Base-by-base conservation (phyloP, 1,140 invertebrate genomes). In the Heliconius congener region DNA sequence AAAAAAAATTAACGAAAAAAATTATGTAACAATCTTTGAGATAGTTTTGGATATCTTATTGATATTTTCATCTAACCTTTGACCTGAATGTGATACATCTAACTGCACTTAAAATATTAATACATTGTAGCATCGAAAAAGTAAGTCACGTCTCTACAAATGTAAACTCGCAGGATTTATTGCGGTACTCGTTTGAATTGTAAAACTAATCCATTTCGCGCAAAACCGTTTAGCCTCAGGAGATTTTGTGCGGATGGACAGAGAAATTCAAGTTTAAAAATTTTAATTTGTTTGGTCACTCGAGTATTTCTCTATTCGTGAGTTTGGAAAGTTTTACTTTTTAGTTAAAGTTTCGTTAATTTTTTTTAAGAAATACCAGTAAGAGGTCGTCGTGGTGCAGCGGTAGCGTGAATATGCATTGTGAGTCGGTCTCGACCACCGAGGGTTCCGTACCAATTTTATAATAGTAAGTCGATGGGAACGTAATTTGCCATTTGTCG, bases 131-230 rank as follows among this genome's bases (percentile, higher is more conserved):
- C 8, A 60, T 9, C 27, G 8, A 27, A 66, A 66, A 66, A 27
- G 19, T 66, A 66, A 66, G 19, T 23, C 27, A 66, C 23, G 60
- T 66, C 16, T 66, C 23, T 30, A 18, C 1, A 30, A 66, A 66
- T 30, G n/a, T 13, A 66, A 66, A 30, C 27, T 30, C 4, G 5
- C 9, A 66, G 60, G 8, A 66, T 66, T 27, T 66, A 66, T 13
- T 13, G 60, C 23, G 60, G 60, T 30, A 16, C 60, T 66, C 27
- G 60, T 66, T 66, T 66, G 60, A 66, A 66, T 66, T n/a, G 60
- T 66, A 66, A 66, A 66, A 66, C 60, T 66, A 30, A 66, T 66
- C n/a, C 60, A 30, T 66, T 66, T 16, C 11, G 60, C 9, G 60
- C 11, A 16, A 66, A 66, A 30, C 11, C 60, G 60, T 66, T 66